A percentile compares a stretch with the other conserved stretches of the same genome.
phyloP scores from a whole-genome alignment of 2,888 invertebrate genomes.

The Onthophagus sagittarius region DNA sequence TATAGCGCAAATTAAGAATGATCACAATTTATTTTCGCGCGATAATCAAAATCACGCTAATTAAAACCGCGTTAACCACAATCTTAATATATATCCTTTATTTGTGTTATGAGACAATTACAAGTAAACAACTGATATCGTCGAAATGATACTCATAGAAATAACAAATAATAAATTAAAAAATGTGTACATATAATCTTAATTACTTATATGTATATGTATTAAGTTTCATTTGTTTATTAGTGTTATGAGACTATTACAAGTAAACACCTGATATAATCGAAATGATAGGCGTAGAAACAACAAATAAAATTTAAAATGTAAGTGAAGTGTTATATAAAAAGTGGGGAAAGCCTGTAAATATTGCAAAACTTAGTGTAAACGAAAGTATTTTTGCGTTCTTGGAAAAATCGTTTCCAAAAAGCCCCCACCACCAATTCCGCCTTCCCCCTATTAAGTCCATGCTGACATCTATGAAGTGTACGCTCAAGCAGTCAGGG shows the following conservation, averaged over 20 bases:
- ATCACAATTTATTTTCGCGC: too few species aligned
- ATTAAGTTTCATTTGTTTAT: too few species aligned
- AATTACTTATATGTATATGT: too few species aligned
- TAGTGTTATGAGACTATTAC: too few species aligned
- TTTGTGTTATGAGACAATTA: too few species aligned
- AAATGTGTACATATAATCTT: too few species aligned
- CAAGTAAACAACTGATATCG: too few species aligned
- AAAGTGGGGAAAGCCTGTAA: not conserved
- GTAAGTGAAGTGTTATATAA: not conserved
- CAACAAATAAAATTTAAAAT: not conserved
- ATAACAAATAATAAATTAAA: not conserved
- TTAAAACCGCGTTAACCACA: too few species aligned
- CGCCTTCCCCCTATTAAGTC: not conserved
- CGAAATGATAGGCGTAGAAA: not conserved
- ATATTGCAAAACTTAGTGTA: not conserved
- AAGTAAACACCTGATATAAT: too few species aligned
- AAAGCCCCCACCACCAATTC: not conserved
- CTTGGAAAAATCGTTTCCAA: not conserved
- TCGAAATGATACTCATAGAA: not conserved
- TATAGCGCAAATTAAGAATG: too few species aligned
- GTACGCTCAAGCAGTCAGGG: not conserved
- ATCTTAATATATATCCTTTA: too few species aligned
- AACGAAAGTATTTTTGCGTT: not conserved
- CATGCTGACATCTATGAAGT: not conserved
- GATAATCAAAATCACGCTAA: too few species aligned